Base-by-base conservation (phyloP, 2,888 invertebrate species). In the Phoronis australis region DNA sequence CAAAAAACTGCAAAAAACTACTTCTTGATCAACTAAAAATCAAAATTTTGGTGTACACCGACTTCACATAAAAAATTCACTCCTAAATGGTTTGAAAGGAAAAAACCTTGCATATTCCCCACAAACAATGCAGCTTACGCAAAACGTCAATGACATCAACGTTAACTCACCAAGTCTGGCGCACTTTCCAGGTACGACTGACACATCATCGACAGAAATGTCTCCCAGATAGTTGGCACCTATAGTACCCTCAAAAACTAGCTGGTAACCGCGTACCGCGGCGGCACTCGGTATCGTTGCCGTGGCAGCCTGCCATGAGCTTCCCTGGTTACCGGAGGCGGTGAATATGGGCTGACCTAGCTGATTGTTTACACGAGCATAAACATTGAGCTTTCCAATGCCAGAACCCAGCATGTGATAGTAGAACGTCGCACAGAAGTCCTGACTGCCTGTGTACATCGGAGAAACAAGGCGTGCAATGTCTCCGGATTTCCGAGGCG, bases 401-500 rank as follows among this genome's bases (percentile, higher is more conserved):
- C 56, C 57, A 44, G 22, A 39, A 9, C 69, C 69, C 45, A 61
- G 64, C 68, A 69, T 67, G 45, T 69, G 68, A 45, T 66, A 69
- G 57, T 61, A 69, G 45, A 68, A 69, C 47, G 59, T 48, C 1
- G 66, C 54, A 52, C 68, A 68, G 25, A 64, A 48, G 21, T 50
- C 57, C 23, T 43, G 46, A 2, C n/a, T 57, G 47, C 65, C 61
- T 20, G 42, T 47, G 49, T 61, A 62, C 4, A 42, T 3, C 12
- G 62, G 64, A 1, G 64, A 56, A 23, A 61, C 50, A 5, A 65
- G 41, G 18, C 61, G 48, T 2, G 66, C 65, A 15, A 40, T 65
- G 42, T 63, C 57, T 1, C 82, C 83, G 0, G 80, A 80, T 56
- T 79, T 65, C 45, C 82, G 71, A 1, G 83, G 83, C 55, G 78